These are phyloP conservation scores for Anoura caudifer DNA, from an alignment of 2,113 vertebrate species.

Conservation along the genomic window DNA sequence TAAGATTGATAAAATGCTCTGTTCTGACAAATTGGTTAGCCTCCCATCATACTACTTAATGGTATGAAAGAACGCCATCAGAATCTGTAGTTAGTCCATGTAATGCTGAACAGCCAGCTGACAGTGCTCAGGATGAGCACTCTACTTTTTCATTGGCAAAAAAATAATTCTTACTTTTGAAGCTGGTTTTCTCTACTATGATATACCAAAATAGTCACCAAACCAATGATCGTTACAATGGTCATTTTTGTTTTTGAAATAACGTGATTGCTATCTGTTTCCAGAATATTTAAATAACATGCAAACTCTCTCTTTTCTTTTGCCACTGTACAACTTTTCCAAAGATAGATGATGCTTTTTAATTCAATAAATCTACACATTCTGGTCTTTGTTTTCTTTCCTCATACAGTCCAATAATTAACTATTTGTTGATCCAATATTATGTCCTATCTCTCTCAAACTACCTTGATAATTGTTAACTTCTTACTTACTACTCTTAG, in stretches of 20 bases:
- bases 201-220: not conserved
- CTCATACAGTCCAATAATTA: not conserved
- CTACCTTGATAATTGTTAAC: not conserved
- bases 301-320: not conserved
- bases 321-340: not conserved
- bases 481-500: not conserved
- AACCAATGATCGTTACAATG: not conserved
- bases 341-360: not conserved
- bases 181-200: not conserved
- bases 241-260: not conserved
- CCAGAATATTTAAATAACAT: not conserved
- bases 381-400: not conserved
- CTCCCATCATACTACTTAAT: not conserved
- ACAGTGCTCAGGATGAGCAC: not conserved
- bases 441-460: not conserved
- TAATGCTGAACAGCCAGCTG: not conserved
- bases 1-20: constrained; percentile 17
- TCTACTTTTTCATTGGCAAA: not conserved
- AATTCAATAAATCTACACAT: not conserved
- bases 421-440: not conserved
- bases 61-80: not conserved
- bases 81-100: not conserved
- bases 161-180: not conserved
- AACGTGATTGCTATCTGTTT: not conserved
- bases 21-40: constrained; percentile 1